Percentiles rank a stretch among this genome's conserved stretches.
Evolutionary conservation across 2,888 invertebrate species (phyloP).

Genomic region (Deilephila porcellus): DNA sequence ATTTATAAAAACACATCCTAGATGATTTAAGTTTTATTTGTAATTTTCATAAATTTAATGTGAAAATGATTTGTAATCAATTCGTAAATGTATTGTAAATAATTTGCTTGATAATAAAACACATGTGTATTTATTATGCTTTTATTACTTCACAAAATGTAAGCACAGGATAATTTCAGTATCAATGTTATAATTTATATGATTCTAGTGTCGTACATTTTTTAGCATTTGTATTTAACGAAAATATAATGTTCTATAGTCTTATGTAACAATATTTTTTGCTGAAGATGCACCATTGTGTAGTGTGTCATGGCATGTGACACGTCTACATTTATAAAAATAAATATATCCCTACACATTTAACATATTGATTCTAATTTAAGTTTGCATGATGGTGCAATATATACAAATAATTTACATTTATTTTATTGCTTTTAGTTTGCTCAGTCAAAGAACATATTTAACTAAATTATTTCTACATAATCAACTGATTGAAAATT

Average conservation of each 20-base stretch:
- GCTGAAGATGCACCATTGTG: conserved; percentile 18
- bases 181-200: conserved; percentile 24
- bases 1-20: background rate
- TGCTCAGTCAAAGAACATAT: no score
- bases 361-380: conserved; percentile 8
- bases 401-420: background rate
- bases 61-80: conserved; percentile 16
- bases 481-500: no score
- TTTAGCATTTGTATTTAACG: conserved; percentile 22
- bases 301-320: conserved; percentile 4
- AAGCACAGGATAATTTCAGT: conserved; percentile 43
- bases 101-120: conserved; percentile 28
- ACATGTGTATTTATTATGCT: conserved; percentile 25
- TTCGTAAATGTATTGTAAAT: conserved; percentile 36
- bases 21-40: background rate
- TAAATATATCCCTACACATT: conserved; percentile 17
- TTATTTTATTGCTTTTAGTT: background rate
- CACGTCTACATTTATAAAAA: conserved; percentile 24
- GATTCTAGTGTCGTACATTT: conserved; percentile 18
- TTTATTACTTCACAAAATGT: conserved; percentile 45
- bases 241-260: conserved; percentile 21
- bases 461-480: no score
- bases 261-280: conserved; percentile 26
- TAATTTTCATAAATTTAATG: background rate
- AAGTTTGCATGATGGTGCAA: conserved; percentile 12